Conservation (phyloP, 2,888 invertebrate species). For the Atherix ibis region DNA sequence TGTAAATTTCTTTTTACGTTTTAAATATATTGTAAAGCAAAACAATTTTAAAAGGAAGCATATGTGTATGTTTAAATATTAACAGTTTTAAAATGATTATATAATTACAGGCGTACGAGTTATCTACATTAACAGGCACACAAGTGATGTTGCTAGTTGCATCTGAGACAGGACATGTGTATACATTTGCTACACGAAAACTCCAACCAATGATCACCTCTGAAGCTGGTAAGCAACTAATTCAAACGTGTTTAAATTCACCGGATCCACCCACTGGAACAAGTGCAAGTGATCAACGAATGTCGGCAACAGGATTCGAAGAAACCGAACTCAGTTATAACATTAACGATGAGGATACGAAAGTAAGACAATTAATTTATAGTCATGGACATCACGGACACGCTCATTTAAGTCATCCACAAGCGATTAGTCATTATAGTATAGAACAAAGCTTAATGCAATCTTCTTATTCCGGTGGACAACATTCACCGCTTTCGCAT, state of each 20-base stretch:
- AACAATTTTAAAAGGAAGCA: too few relatives aligned
- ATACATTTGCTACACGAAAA: conserved; percentile 97
- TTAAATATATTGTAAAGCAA: too few relatives aligned
- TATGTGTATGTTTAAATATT: too few relatives aligned
- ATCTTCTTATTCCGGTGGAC: conserved; percentile 37
- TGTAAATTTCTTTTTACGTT: too few relatives aligned
- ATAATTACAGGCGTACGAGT: conserved; percentile 92
- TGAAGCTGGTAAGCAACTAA: conserved; percentile 89
- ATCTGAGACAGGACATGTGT: conserved; percentile 98
- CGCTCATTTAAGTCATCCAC: conserved; percentile 48
- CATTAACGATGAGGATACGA: conserved; percentile 87
- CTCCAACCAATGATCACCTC: conserved; percentile 99
- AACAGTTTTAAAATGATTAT: too few relatives aligned
- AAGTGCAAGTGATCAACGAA: conserved; percentile 73
- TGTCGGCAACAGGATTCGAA: conserved; percentile 97
- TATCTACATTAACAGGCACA: conserved; percentile 96
- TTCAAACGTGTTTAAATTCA: conserved; percentile 96
- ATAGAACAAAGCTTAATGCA: conserved; percentile 61
- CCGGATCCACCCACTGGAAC: conserved; percentile 71
- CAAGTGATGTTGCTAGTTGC: conserved; percentile 99
- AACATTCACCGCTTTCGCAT: conserved; percentile 51
- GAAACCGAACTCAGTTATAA: conserved; percentile 96
- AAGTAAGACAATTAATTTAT: conserved; percentile 94
- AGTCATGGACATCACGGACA: conserved; percentile 53
- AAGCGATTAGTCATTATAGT: conserved; percentile 44